phyloP scores from a whole-genome alignment of 2,888 invertebrate species.

The Pammene fasciana region DNA sequence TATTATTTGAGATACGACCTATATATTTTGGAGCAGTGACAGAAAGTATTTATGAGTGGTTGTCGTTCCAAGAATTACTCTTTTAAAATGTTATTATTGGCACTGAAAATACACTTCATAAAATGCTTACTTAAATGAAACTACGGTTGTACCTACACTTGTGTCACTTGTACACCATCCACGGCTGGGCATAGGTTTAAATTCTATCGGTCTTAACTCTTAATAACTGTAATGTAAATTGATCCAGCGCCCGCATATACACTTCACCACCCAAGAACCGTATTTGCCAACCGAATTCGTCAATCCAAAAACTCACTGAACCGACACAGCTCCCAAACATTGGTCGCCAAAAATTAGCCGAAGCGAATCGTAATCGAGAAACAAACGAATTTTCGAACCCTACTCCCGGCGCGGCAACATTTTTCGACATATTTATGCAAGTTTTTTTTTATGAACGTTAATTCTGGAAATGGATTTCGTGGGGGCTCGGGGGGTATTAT shows the following conservation, averaged over 20 bases:
- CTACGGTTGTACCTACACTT: too few species aligned
- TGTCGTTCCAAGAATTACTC: too few species aligned
- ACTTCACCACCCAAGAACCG: neutral
- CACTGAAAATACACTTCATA: too few species aligned
- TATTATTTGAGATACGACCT: too few species aligned
- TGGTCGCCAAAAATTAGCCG: slow-evolving; percentile 64
- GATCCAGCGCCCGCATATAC: neutral
- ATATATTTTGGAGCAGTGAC: too few species aligned
- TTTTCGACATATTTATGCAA: slow-evolving; percentile 65
- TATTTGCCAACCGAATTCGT: neutral
- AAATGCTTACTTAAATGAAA: too few species aligned
- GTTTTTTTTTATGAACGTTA: slow-evolving; percentile 66
- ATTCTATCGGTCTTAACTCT: too few species aligned
- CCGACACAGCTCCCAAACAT: slow-evolving; percentile 14
- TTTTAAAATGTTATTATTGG: too few species aligned
- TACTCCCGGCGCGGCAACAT: slow-evolving; percentile 57
- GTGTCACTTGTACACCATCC: too few species aligned
- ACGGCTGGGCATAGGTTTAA: too few species aligned
- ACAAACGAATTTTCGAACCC: slow-evolving; percentile 52
- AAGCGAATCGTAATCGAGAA: slow-evolving; percentile 58
- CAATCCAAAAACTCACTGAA: neutral
- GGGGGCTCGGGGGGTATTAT: slow-evolving; percentile 49
- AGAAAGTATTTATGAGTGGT: too few species aligned
- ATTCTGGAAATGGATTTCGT: slow-evolving; percentile 73
- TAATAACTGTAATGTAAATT: too few species aligned